Evolutionary conservation across 2,797 vertebrate genomes (phyloP), one percentile per base, ranked within the genome.

Genomic region (Pagetopsis macropterus): DNA sequence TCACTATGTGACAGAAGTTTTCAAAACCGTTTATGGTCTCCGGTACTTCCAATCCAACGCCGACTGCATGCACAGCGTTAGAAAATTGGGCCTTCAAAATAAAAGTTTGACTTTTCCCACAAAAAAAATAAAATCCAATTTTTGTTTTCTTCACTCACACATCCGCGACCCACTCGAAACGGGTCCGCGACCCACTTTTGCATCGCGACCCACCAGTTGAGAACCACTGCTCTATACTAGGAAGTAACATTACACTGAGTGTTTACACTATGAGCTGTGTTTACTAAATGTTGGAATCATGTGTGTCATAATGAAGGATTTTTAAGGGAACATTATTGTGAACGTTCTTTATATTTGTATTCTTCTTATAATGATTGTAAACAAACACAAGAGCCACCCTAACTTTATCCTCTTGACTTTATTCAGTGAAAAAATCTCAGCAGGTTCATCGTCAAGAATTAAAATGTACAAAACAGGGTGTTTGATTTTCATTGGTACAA

Each of bases 401-500:
- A 62, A 82, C 72, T 27, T 76, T 61, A 65, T 84, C 81, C 73
- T 77, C 4, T 3, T 81, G 45, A 77, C 61, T 92, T 91, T 88
- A 93, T 90, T 90, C 76, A 81, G 58, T 66, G 68, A 67, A 88
- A 91, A 82, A 55, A 61, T 58, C 23, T 80, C 75, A 70, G 60
- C 78, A 76, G 74, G 75, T 81, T 79, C 40, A 48, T 79, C 58
- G 37, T 86, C 75, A 82, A 88, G 68, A 90, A 75, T 76, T 89
- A 60, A 88, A 85, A 88, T 78, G 61, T 93, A 92, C 87, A 92
- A 93, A 91, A 92, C 64, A 71, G 72, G 69, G 51, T 54, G 81
- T 62, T 69, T 81, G 57, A 74, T 80, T 83, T 76, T 67, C 49
- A 81, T 84, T 60, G 75, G 86, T 94, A 92, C 83, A 94, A 93